phyloP scores from a whole-genome alignment of 2,113 vertebrate species.

The Ranitomeya imitator region DNA sequence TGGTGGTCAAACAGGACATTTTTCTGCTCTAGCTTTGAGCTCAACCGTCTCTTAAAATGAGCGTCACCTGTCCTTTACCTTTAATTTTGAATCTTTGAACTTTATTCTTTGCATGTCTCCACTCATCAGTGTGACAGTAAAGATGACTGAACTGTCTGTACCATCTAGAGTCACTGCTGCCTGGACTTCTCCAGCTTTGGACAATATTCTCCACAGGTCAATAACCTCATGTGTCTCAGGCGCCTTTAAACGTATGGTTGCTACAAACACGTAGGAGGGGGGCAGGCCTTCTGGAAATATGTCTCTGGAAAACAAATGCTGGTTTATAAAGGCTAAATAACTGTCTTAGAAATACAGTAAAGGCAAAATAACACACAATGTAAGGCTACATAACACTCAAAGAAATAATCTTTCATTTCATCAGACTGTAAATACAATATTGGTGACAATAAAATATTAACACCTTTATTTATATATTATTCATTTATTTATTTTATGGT shows the following conservation, averaged over 20 bases:
- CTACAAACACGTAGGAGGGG: constrained; percentile 78
- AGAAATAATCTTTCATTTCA: not conserved
- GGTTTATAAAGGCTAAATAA: not conserved
- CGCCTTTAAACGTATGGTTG: constrained; percentile 73
- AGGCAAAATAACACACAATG: too few species aligned
- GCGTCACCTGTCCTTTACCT: constrained; percentile 62
- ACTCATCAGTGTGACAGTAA: constrained; percentile 68
- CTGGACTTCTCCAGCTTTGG: constrained; percentile 71
- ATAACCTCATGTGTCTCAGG: constrained; percentile 62
- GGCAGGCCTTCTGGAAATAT: constrained; percentile 81
- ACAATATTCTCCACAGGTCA: constrained; percentile 76
- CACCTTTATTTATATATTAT: not conserved
- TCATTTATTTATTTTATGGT: not conserved
- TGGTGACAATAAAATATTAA: not conserved
- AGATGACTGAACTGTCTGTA: constrained; percentile 65
- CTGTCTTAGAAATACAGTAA: not conserved
- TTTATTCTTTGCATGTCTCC: constrained; percentile 65
- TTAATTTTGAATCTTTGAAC: constrained; percentile 64
- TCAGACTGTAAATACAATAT: not conserved
- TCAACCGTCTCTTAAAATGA: not conserved
- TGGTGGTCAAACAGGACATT: not conserved
- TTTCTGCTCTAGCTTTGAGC: not conserved
- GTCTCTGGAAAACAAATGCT: constrained; percentile 64
- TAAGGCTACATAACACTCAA: not conserved
- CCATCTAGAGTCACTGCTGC: constrained; percentile 73